These are phyloP conservation scores for Aleiodes testaceus DNA, from an alignment of 2,888 invertebrate genomes.

Conservation along the genomic window DNA sequence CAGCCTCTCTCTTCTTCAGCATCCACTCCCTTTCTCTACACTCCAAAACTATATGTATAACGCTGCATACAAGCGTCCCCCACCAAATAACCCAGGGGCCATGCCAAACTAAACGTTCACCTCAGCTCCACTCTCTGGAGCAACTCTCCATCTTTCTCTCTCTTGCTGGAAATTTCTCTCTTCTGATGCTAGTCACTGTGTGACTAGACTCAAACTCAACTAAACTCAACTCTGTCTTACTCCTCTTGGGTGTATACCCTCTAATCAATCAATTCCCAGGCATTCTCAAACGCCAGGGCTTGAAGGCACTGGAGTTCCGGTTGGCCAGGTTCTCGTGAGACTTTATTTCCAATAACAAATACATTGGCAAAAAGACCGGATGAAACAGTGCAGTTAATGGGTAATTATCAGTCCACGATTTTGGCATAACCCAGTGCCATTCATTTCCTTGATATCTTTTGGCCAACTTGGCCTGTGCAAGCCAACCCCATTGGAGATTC, in stretches of 20 bases:
- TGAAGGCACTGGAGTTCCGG: slow-evolving; percentile 29
- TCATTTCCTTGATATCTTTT: slow-evolving; percentile 71
- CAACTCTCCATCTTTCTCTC: slow-evolving; percentile 56
- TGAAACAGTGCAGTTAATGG: slow-evolving; percentile 64
- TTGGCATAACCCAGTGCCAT: slow-evolving; percentile 67
- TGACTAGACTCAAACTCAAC: slow-evolving; percentile 39
- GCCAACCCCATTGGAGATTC: slow-evolving; percentile 13
- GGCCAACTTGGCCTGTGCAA: slow-evolving; percentile 25
- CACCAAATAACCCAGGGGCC: slow-evolving; percentile 68
- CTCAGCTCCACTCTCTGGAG: slow-evolving; percentile 14
- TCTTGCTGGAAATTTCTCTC: slow-evolving; percentile 60
- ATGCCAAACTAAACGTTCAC: slow-evolving; percentile 67
- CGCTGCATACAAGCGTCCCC: slow-evolving; percentile 46
- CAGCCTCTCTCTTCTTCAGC: slow-evolving; percentile 51
- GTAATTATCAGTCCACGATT: slow-evolving; percentile 68
- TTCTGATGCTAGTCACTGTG: slow-evolving; percentile 42
- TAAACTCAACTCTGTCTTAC: slow-evolving; percentile 53
- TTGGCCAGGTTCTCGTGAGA: background rate
- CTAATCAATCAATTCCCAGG: slow-evolving; percentile 73
- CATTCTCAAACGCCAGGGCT: slow-evolving; percentile 60
- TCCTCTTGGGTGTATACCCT: slow-evolving; percentile 63
- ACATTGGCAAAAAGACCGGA: slow-evolving; percentile 9
- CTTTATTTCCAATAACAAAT: background rate
- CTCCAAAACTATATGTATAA: slow-evolving; percentile 26
- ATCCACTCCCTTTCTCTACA: slow-evolving; percentile 50